Evolutionary conservation across 2,888 invertebrate genomes (phyloP), one percentile per base, ranked within the genome.

Genomic region (Pristionchus entomophagus): DNA sequence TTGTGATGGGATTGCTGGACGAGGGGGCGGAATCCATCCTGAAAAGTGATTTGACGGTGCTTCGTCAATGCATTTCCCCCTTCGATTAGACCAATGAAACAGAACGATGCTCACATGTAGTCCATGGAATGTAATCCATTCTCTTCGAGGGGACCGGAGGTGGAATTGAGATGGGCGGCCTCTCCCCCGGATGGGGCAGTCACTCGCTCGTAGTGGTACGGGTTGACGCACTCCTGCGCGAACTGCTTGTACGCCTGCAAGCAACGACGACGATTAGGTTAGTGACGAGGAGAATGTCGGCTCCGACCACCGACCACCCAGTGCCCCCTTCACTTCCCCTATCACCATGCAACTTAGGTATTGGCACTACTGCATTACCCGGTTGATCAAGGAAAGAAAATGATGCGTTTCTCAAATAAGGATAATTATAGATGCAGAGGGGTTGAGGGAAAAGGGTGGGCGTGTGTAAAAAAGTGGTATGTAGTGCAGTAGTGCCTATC

Each of bases 151-250:
- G 22, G 51, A 3, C 78, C 78, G 5, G 73, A 41, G 26, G 10
- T 2, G 0, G 73, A 41, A 73, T 51, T 80, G 1, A 41, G 51
- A 51, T 10, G n/a, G n/a, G n/a, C n/a, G 6, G 22, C 51, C 10
- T 26, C 49, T 29, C 51, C 78, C 3, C 29, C 51, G 0, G 95
- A 95, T 95, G 91, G 97, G 97, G 94, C 97, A 94, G 98, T 97
- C 0, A 99, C 98, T 91, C 99, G 95, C 94, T 99, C 99, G 94
- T 99, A 99, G 94, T 99, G 99, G 94, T 99, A 99, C 0, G 99
- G 99, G 95, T 99, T 99, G 69, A 99, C 98, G 94, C 99, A 99
- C 35, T 99, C 92, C 91, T 92, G 77, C 84, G 88, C 45, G 41
- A 53, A 89, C 19, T 38, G 73, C 19, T 73, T 73, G 32, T 80